Percentiles rank a stretch among this genome's conserved stretches.
phyloP scores from a whole-genome alignment of 2,888 invertebrate species.

The Sabatieria punctata region DNA sequence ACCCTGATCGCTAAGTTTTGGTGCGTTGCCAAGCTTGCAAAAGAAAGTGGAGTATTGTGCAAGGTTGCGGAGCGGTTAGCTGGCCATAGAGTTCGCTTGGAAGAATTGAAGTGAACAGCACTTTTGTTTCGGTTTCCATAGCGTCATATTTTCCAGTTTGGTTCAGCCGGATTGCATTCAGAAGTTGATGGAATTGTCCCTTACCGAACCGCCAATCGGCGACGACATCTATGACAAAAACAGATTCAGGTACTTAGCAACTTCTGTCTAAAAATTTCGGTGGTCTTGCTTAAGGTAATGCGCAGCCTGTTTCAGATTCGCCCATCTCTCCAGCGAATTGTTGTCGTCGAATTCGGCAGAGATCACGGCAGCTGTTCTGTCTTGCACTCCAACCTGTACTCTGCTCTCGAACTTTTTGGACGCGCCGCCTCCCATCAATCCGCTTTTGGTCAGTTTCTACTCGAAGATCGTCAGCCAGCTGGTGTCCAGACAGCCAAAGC shows the following conservation, averaged over 20 bases:
- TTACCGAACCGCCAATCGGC: not conserved
- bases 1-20: no score
- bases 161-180: not conserved
- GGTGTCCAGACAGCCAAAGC: no score
- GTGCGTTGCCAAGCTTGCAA: no score
- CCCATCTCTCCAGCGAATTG: not conserved
- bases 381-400: no score
- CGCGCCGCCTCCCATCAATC: not conserved
- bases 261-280: not conserved
- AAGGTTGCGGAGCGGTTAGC: no score
- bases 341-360: not conserved
- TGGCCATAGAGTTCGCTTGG: no score
- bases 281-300: not conserved
- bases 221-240: not conserved
- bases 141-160: slow-evolving; percentile 1
- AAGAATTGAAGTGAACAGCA: no score
- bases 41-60: no score
- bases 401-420: no score
- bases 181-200: not conserved
- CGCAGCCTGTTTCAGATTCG: not conserved
- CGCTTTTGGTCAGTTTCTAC: slow-evolving; percentile 3
- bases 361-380: not conserved
- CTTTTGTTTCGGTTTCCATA: no score
- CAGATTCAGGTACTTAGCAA: not conserved
- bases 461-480: not conserved